Evolutionary conservation across 2,113 vertebrate species (phyloP).

Genomic region (Festucalex cinctus): DNA sequence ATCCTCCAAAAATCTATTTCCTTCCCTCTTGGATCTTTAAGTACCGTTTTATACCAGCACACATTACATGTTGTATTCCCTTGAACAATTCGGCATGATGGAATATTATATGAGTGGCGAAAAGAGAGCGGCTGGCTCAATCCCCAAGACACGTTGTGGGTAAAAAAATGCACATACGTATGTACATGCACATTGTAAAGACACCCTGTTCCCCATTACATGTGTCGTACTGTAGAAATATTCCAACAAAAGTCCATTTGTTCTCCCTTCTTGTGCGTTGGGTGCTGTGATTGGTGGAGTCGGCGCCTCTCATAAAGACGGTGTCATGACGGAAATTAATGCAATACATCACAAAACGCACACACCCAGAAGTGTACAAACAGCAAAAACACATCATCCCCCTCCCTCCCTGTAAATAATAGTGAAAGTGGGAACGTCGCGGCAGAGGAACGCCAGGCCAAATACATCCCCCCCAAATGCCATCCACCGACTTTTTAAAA

Average conservation of each 20-base stretch:
- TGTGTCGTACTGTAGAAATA: slow-evolving; percentile 36
- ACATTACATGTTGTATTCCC: slow-evolving; percentile 18
- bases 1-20: slow-evolving; percentile 36
- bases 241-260: slow-evolving; percentile 66
- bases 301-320: slow-evolving; percentile 67
- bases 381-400: slow-evolving; percentile 23
- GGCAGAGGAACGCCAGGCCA: slow-evolving; percentile 23
- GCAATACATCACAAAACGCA: slow-evolving; percentile 73
- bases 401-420: slow-evolving; percentile 55
- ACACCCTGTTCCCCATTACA: slow-evolving; percentile 40
- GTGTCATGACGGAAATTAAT: slow-evolving; percentile 78
- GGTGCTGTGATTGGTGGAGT: slow-evolving; percentile 57
- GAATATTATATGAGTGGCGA: slow-evolving; percentile 22
- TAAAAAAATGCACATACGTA: slow-evolving; percentile 20
- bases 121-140: slow-evolving; percentile 21
- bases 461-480: slow-evolving; percentile 26
- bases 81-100: slow-evolving; percentile 30
- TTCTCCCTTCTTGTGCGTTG: slow-evolving; percentile 45
- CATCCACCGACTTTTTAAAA: slow-evolving; percentile 16
- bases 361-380: slow-evolving; percentile 26
- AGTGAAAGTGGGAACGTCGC: slow-evolving; percentile 30
- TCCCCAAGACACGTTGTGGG: neutral
- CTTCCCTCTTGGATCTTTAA: slow-evolving; percentile 15
- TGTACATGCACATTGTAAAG: slow-evolving; percentile 15
- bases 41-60: slow-evolving; percentile 2